Conservation (phyloP, 2,113 vertebrate genomes). For the Oceanites oceanicus region DNA sequence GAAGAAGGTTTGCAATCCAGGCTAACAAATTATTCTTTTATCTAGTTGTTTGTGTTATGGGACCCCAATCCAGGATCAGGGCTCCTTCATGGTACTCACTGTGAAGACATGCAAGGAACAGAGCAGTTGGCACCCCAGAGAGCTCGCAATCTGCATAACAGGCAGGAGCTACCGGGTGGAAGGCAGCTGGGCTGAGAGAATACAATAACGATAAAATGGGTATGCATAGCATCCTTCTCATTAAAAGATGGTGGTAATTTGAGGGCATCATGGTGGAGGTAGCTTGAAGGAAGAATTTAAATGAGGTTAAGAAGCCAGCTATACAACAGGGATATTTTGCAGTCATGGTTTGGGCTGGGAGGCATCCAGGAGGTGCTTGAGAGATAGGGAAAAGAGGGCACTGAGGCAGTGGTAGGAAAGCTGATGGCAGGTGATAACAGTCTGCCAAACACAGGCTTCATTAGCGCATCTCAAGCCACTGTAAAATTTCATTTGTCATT, state of each 20-base stretch:
- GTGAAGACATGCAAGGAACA: conserved; percentile 39
- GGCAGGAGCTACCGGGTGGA: conserved; percentile 1
- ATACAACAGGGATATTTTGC: conserved; percentile 55
- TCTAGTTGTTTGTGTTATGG: conserved; percentile 22
- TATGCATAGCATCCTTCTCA: conserved; percentile 45
- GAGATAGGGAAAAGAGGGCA: not conserved
- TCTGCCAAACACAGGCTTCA: not conserved
- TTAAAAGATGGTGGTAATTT: conserved; percentile 59
- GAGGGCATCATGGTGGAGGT: conserved; percentile 26
- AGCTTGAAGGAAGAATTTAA: conserved; percentile 64
- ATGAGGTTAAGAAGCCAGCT: conserved; percentile 56
- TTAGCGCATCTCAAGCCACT: not conserved
- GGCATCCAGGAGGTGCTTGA: conserved; percentile 9
- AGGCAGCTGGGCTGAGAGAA: conserved; percentile 59
- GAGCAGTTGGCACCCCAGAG: conserved; percentile 52
- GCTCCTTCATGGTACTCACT: not conserved
- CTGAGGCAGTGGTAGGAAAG: not conserved
- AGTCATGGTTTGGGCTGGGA: conserved; percentile 33
- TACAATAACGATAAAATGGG: conserved; percentile 45
- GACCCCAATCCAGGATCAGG: conserved; percentile 12
- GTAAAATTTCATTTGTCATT: not conserved
- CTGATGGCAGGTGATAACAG: not conserved
- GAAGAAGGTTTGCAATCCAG: conserved; percentile 33
- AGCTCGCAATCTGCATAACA: conserved; percentile 55
- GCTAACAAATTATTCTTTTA: conserved; percentile 57